phyloP scores from a whole-genome alignment of 2,113 vertebrate genomes.

The Dissostichus mawsoni region DNA sequence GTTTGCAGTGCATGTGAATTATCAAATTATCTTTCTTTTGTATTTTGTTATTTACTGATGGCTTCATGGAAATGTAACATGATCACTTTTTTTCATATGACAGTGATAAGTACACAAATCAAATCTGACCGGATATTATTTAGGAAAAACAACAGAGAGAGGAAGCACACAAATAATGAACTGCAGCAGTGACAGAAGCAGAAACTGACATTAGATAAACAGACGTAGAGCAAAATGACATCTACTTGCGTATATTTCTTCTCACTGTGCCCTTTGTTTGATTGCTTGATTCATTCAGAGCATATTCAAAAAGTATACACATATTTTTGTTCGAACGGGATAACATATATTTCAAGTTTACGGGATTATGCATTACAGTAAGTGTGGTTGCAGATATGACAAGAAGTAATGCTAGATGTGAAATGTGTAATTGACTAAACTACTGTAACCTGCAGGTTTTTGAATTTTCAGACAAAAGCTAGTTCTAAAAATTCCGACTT shows the following conservation, averaged over 20 bases:
- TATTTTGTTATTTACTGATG: background rate
- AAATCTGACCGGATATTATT: background rate
- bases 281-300: slow-evolving; percentile 2
- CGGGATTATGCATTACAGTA: background rate
- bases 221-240: background rate
- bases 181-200: slow-evolving; percentile 26
- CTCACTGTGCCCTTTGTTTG: slow-evolving; percentile 11
- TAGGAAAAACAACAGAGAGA: slow-evolving; percentile 8
- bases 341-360: background rate
- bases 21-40: background rate
- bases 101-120: background rate
- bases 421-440: slow-evolving; percentile 11
- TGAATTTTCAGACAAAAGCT: background rate
- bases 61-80: slow-evolving; percentile 1
- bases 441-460: background rate
- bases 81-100: background rate
- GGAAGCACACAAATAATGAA: slow-evolving; percentile 8
- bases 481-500: slow-evolving; percentile 9
- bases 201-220: background rate
- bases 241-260: background rate
- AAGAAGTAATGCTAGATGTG: background rate
- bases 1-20: background rate
- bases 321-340: background rate
- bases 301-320: background rate
- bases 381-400: background rate